Base-by-base conservation (phyloP, 2,888 invertebrate species). In the Reticulitermes lucifugus region DNA sequence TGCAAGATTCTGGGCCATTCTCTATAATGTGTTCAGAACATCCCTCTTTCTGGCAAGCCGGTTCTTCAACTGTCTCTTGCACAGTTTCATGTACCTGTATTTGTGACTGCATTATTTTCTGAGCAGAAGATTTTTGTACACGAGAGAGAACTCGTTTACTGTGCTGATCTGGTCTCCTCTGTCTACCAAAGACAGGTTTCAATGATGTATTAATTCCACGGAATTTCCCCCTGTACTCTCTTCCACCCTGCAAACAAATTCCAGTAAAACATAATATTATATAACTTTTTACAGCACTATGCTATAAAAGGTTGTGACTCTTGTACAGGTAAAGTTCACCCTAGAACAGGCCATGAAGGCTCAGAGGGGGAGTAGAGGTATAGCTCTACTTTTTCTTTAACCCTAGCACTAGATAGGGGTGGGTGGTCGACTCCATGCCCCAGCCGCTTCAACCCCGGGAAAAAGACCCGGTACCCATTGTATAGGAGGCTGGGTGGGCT, bases 141-240 rank as follows among this genome's bases (percentile, higher is more conserved):
- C 9, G 25, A 65, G 65, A 65, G 4, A 46, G n/a, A 77, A 51
- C 43, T 77, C n/a, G 65, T 25, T 2, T 77, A n/a, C 46, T 77
- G 43, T 9, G 77, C 46, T 41, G 46, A 43, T 77, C 43, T 77
- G 51, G 75, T 75, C 75, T 77, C 77, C 77, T 77, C 46, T 77
- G 46, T 9, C 46, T 77, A n/a, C n/a, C 25, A 6, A 41, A 46
- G 25, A 65, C n/a, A n/a, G 65, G 65, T n/a, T 65, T 65, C 25
- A 65, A n/a, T 2, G 65, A 9, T 65, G 1, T 65, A 65, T 65
- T 65, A 25, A 65, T 25, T 65, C 65, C 65, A 65, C 25, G 65
- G n/a, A n/a, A n/a, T 46, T 46, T 77, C 5, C 77, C 77, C 12
- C 46, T n/a, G 46, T 46, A 77, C 1, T n/a, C 77, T 12, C n/a